Evolutionary conservation across 2,888 invertebrate species (phyloP).

Genomic region (Papilio demoleus): DNA sequence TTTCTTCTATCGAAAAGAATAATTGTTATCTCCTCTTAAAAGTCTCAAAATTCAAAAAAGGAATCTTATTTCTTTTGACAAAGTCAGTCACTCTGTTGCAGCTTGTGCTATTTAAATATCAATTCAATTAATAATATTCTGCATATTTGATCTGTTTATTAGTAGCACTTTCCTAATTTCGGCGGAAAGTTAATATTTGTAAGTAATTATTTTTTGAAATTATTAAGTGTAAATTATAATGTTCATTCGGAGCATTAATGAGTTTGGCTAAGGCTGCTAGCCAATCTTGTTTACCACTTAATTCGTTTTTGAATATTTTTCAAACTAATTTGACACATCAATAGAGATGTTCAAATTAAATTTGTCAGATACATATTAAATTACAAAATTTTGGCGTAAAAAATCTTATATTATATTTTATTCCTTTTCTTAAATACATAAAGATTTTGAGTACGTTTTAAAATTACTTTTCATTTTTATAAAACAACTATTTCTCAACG

Average conservation of each 20-base stretch:
- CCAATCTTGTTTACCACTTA: too few relatives aligned
- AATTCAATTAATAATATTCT: background rate
- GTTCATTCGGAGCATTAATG: too few relatives aligned
- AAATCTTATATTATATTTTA: background rate
- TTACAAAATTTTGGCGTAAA: background rate
- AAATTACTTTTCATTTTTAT: background rate
- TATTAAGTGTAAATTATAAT: too few relatives aligned
- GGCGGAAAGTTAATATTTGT: background rate
- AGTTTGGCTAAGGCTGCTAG: too few relatives aligned
- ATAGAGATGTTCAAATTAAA: conserved; percentile 1
- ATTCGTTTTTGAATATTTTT: background rate
- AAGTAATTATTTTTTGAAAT: background rate
- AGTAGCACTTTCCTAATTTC: background rate
- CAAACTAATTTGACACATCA: background rate
- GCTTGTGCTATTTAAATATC: background rate
- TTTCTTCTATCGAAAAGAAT: background rate
- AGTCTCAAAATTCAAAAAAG: conserved; percentile 31
- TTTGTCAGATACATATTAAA: background rate
- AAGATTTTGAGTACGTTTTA: background rate
- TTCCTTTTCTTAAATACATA: background rate
- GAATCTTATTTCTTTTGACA: conserved; percentile 29
- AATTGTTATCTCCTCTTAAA: conserved; percentile 1
- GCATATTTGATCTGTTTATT: background rate
- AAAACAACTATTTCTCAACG: background rate
- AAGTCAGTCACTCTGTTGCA: conserved; percentile 2